Base-by-base conservation (phyloP, 2,797 vertebrate genomes). In the Neosilurus mollespiculum region DNA sequence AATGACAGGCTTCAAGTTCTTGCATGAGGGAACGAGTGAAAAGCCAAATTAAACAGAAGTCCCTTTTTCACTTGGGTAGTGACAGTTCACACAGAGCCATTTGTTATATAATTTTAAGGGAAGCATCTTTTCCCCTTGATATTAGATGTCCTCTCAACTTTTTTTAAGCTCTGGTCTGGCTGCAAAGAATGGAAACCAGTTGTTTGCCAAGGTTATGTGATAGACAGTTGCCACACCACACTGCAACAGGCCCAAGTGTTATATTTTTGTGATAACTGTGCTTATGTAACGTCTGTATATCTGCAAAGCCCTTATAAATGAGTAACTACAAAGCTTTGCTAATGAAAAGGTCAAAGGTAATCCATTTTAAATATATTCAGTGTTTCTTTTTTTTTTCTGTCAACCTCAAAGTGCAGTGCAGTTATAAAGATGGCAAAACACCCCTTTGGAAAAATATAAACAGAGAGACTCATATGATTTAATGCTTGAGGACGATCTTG, bases 171-270 rank as follows among this genome's bases (percentile, higher is more conserved):
- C 30, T 56, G 62, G 59, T 82, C 75, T 83, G 75, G 34, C 71
- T 81, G 69, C 70, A 62, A 59, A 62, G 24, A 80, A 81, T 84
- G 83, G 83, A 86, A 88, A 80, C 65, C 34, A n/a, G 6, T 67
- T 12, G 26, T 43, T 76, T 15, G 56, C 49, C 37, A 80, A 80
- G 22, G n/a, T 79, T 87, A 61, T 66, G 70, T 43, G 54, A 59
- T 43, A 78, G 54, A 66, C 43, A 70, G 73, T 18, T 37, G 62
- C 26, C 66, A 70, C 15, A 61, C 15, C 30, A 8, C 65, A 78
- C 80, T 84, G 80, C 64, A 43, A 12, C 62, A 43, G 26, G 43
- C 53, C 49, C 11, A 56, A 53, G 43, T 53, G 24, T 67, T n/a
- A n/a, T 20, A 62, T 81, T 78, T 24, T 43, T 54, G 59, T 56